Evolutionary conservation across 2,113 vertebrate genomes (phyloP).

Genomic region (Atlantisia rogersi): DNA sequence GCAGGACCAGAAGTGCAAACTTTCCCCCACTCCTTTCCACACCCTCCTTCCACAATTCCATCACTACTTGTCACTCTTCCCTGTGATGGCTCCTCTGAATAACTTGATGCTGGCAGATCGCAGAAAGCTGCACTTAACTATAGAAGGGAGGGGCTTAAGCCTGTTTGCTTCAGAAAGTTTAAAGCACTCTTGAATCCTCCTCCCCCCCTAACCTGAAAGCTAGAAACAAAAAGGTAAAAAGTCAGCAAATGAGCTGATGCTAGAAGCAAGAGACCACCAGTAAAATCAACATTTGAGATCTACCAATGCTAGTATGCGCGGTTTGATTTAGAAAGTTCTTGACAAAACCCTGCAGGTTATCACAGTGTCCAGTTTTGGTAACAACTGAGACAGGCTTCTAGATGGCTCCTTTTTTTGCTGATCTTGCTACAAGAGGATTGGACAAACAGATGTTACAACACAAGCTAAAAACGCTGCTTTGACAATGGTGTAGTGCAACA

Average conservation of each 20-base stretch:
- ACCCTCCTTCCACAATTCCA: not conserved
- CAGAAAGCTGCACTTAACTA: not conserved
- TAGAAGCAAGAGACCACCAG: not conserved
- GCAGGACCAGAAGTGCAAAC: not conserved
- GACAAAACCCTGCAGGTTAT: not conserved
- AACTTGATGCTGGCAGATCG: not conserved
- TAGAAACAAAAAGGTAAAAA: not conserved
- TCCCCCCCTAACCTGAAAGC: not conserved
- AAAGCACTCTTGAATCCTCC: not conserved
- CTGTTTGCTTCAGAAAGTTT: not conserved
- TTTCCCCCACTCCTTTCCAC: not conserved
- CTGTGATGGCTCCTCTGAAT: too few species aligned
- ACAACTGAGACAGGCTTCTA: not conserved
- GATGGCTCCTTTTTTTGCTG: not conserved
- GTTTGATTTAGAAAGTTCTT: not conserved
- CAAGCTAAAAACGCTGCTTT: not conserved
- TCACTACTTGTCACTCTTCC: not conserved
- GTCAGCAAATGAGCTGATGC: not conserved
- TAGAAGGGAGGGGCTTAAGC: not conserved
- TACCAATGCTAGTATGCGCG: not conserved
- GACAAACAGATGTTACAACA: not conserved
- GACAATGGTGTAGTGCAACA: not conserved
- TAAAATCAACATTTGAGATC: not conserved
- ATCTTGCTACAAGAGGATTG: not conserved
- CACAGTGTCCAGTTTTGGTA: not conserved